phyloP scores from a whole-genome alignment of 1,140 invertebrate species.

The Cotesia vestalis region DNA sequence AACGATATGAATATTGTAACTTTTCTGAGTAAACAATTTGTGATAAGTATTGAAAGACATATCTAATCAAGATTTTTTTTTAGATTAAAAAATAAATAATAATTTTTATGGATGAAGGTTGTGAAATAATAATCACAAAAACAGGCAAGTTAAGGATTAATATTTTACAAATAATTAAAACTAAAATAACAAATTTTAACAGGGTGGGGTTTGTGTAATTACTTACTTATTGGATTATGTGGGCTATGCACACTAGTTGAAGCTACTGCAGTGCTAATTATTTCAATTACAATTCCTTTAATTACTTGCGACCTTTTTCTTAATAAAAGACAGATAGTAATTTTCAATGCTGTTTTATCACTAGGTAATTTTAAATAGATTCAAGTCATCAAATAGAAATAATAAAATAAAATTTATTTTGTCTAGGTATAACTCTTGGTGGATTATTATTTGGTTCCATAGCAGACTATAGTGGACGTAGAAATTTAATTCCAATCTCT shows the following conservation, averaged over 20 bases:
- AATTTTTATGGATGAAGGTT: constrained; percentile 42
- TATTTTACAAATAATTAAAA: neutral
- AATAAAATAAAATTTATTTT: constrained; percentile 16
- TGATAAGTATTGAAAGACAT: neutral
- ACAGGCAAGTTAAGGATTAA: constrained; percentile 41
- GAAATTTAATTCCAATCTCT: constrained; percentile 42
- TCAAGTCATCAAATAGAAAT: neutral
- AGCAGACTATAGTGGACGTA: constrained; percentile 45
- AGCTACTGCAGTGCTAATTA: constrained; percentile 42
- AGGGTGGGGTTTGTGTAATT: constrained; percentile 52
- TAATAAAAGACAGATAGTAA: constrained; percentile 33
- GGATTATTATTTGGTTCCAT: constrained; percentile 47
- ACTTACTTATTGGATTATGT: constrained; percentile 45
- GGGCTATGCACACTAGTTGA: constrained; percentile 47
- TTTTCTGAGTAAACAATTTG: neutral
- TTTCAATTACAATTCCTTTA: constrained; percentile 43
- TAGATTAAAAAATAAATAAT: neutral
- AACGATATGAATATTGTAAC: too few relatives aligned
- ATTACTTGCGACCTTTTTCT: constrained; percentile 47
- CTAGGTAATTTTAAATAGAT: constrained; percentile 39
- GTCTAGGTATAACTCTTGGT: constrained; percentile 49
- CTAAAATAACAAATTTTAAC: neutral
- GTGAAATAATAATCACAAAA: constrained; percentile 42
- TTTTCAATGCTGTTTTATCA: constrained; percentile 41
- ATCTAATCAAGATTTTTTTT: neutral